Conservation (phyloP, 2,113 vertebrate genomes). For the Pteronura brasiliensis region DNA sequence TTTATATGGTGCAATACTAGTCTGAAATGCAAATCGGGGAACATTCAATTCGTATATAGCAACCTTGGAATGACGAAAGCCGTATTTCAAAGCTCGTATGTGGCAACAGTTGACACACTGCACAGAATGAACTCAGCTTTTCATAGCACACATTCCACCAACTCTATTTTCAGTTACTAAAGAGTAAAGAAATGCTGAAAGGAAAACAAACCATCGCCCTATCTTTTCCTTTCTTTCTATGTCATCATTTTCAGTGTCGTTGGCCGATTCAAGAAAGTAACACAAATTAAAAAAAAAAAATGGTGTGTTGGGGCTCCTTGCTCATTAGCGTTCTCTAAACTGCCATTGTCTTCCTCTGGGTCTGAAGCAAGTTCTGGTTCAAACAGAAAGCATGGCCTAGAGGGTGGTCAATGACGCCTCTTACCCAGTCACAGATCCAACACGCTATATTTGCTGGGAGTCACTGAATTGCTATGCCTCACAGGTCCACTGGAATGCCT, state of each 20-base stretch:
- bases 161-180: background rate
- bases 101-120: background rate
- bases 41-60: background rate
- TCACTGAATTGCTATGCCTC: background rate
- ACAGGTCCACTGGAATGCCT: background rate
- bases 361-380: background rate
- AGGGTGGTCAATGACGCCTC: no score
- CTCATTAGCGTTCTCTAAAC: background rate
- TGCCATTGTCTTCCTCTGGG: background rate
- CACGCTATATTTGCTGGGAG: background rate
- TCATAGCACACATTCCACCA: background rate
- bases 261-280: background rate
- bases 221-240: background rate
- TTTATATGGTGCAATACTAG: background rate
- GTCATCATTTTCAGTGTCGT: background rate
- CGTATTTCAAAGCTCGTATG: background rate
- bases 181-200: background rate
- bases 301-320: background rate
- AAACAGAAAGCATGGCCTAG: background rate
- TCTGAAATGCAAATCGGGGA: background rate
- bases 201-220: background rate
- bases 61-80: background rate
- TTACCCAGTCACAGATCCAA: rapidly evolving
- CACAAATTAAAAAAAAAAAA: no score
- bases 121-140: background rate